A percentile compares a stretch with the other conserved stretches of the same genome.
Conservation (phyloP, 2,888 invertebrate species). For the Myathropa florea region DNA sequence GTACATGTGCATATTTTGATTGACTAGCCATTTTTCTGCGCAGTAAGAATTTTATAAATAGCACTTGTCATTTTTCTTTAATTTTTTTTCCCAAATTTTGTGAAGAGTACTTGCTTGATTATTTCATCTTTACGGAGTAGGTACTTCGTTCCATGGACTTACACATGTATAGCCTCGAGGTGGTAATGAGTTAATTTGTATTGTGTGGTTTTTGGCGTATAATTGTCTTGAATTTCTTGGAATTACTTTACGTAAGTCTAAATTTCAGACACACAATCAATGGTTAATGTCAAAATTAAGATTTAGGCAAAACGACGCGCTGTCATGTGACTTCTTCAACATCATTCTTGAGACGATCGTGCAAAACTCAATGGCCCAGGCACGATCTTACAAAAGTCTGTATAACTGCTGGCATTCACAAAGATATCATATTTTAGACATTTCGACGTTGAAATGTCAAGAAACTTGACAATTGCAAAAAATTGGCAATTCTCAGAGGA, state of each 20-base stretch:
- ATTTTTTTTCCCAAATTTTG: not conserved
- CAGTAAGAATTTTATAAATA: slow-evolving; percentile 5
- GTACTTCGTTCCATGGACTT: not conserved
- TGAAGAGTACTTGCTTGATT: not conserved
- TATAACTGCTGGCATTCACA: too few species aligned
- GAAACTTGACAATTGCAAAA: too few species aligned
- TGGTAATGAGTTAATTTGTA: not conserved
- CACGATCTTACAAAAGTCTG: too few species aligned
- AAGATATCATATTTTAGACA: too few species aligned
- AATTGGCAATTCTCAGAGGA: too few species aligned
- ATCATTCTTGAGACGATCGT: too few species aligned
- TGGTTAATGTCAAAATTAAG: too few species aligned
- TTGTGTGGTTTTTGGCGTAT: not conserved
- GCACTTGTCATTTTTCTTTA: not conserved
- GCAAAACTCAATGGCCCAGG: too few species aligned
- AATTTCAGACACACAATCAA: not conserved
- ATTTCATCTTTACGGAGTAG: not conserved
- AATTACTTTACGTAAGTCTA: not conserved
- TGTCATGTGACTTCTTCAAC: too few species aligned
- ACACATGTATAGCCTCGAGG: too few species aligned
- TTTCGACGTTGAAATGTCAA: too few species aligned
- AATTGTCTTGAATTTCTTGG: not conserved
- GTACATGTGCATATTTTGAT: slow-evolving; percentile 1
- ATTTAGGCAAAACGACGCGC: too few species aligned
- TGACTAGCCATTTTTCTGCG: slow-evolving; percentile 24